phyloP scores from a whole-genome alignment of 2,888 invertebrate genomes.

The Apeira syringaria region DNA sequence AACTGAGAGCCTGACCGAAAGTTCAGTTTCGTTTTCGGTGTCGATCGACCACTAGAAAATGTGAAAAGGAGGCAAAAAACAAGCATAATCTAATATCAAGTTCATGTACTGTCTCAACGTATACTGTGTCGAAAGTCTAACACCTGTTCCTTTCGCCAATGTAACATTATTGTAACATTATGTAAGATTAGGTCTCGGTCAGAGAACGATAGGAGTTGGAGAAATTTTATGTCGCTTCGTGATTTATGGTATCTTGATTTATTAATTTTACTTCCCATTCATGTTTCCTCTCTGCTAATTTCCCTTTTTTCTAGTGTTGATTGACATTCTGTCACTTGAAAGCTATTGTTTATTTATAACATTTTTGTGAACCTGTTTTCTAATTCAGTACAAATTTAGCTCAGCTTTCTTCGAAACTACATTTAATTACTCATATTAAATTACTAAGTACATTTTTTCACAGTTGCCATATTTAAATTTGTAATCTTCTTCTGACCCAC shows the following conservation, averaged over 20 bases:
- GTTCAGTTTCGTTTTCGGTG: too few species aligned
- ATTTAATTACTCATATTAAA: not conserved
- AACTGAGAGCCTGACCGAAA: too few species aligned
- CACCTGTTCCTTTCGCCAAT: constrained; percentile 67
- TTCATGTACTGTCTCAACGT: not conserved
- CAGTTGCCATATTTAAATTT: constrained; percentile 24
- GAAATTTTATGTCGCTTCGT: constrained; percentile 41
- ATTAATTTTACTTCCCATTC: constrained; percentile 21
- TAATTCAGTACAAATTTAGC: not conserved
- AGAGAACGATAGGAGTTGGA: constrained; percentile 47
- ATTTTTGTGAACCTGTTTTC: not conserved
- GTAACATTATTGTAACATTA: constrained; percentile 52
- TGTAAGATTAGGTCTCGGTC: constrained; percentile 71
- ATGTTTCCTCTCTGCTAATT: constrained; percentile 11
- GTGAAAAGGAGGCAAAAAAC: too few species aligned
- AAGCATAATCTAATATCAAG: too few species aligned
- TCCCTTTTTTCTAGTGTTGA: not conserved
- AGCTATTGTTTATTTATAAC: not conserved
- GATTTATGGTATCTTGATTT: constrained; percentile 26
- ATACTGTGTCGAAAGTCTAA: constrained; percentile 10
- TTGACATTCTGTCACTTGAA: not conserved
- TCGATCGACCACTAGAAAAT: too few species aligned
- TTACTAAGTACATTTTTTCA: constrained; percentile 10
- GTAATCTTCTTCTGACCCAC: constrained; percentile 30
- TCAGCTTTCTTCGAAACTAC: not conserved